Conservation (phyloP, 2,113 vertebrate genomes). For the Alethe diademata region DNA sequence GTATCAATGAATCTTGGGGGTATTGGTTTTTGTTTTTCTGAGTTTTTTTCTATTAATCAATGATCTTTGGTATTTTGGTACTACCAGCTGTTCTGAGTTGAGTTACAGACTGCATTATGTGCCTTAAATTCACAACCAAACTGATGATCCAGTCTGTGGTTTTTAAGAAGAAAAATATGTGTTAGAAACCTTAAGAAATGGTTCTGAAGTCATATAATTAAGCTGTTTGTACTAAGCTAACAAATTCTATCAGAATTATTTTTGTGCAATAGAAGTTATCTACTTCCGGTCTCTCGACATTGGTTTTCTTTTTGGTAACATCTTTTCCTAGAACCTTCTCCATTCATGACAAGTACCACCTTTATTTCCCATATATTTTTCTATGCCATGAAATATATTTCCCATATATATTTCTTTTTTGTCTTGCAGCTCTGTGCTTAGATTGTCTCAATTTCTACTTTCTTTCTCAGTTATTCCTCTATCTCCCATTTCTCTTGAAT, state of each 20-base stretch:
- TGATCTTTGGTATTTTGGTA: not conserved
- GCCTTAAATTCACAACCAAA: not conserved
- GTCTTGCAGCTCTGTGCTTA: not conserved
- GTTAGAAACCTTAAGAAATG: not conserved
- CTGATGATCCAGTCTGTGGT: not conserved
- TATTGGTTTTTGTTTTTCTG: not conserved
- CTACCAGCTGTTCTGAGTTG: not conserved
- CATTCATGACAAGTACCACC: not conserved
- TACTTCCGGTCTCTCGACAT: not conserved
- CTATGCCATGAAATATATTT: not conserved
- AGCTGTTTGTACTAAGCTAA: not conserved
- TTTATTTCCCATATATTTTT: not conserved
- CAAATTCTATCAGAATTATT: not conserved
- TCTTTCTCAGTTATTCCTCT: not conserved
- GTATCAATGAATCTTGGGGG: not conserved
- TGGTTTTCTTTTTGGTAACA: not conserved
- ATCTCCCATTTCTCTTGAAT: not conserved
- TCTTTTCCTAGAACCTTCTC: not conserved
- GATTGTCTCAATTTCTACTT: not conserved
- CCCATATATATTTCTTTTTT: not conserved
- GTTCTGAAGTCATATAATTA: not conserved
- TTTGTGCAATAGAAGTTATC: not conserved
- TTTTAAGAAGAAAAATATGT: not conserved
- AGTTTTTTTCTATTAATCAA: not conserved
- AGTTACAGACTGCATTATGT: not conserved